Evolutionary conservation across 2,113 vertebrate genomes (phyloP), one percentile per base, ranked within the genome.

Genomic region (Cavia porcellus): DNA sequence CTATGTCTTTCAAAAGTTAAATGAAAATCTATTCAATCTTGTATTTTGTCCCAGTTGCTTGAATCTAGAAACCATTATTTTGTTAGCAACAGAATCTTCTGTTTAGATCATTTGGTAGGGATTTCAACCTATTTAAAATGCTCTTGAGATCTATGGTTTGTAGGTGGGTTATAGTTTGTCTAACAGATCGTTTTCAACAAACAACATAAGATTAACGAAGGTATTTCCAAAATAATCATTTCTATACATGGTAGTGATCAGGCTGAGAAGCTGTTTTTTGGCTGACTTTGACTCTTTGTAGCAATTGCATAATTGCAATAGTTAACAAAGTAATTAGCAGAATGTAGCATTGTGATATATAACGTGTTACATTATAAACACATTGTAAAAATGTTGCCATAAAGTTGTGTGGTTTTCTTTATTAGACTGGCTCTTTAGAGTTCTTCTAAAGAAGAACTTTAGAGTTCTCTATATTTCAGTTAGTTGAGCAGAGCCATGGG

Each of bases 181-280:
- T 90, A 66, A 94, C 85, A 97, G 59, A 89, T 95, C 89, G 47
- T 66, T 82, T 87, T 97, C 32, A 93, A 0, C 92, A 86, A 96
- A 57, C 64, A 96, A 95, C 88, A 81, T 62, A 98, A 96, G 61
- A 47, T 96, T 87, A 98, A 95, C 74, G 92, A 98, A 95, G 96
- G 95, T 95, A 97, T 94, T 96, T 96, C 61, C 86, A 93, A 97
- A 98, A 96, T 80, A 77, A 77, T 80, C 97, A 57, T 97, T 77
- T 98, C 93, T 95, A 66, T 97, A 97, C 97, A 80, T 96, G 96
- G 81, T 93, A 93, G 84, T 96, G n/a, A 92, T 97, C 93, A 97
- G 92, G 42, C 93, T 95, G 93, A 88, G 97, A 96, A 95, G 85
- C 47, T 68, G 47, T 30, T 96, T 94, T 96, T 98, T 97, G 95